Conservation (phyloP, 2,113 vertebrate genomes). For the Trinectes maculatus region DNA sequence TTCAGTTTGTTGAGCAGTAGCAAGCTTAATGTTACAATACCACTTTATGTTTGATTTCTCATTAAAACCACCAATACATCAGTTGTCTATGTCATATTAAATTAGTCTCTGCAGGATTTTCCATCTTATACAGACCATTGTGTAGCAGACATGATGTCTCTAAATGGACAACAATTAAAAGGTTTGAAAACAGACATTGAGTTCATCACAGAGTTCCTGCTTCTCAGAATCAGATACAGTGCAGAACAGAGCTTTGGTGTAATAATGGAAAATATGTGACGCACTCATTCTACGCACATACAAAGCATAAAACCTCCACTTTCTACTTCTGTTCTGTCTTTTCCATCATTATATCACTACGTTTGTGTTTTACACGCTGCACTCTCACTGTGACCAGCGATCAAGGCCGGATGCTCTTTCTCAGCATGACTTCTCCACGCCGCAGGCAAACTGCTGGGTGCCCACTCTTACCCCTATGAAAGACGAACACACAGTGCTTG, state of each 20-base stretch:
- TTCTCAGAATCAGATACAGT: not conserved
- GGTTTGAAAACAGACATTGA: not conserved
- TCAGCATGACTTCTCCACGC: constrained; percentile 13
- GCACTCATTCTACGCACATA: not conserved
- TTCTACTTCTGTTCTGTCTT: not conserved
- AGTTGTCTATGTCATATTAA: not conserved
- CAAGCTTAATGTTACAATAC: not conserved
- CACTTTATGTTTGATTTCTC: not conserved
- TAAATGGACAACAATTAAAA: not conserved
- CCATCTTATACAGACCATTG: not conserved
- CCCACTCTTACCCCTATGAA: constrained; percentile 24
- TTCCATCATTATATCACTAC: not conserved
- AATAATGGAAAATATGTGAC: constrained; percentile 5
- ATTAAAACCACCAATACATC: not conserved
- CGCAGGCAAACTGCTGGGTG: constrained; percentile 29
- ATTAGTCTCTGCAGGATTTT: constrained; percentile 2
- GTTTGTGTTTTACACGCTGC: not conserved
- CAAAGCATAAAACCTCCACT: constrained; percentile 1
- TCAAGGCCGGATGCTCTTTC: constrained; percentile 26
- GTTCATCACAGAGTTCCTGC: not conserved
- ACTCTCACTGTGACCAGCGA: not conserved
- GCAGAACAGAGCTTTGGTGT: not conserved
- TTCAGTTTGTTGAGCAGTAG: not conserved
- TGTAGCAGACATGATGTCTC: constrained; percentile 12
- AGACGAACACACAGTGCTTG: constrained; percentile 18